These are phyloP conservation scores for Peromyscus californicus DNA, from an alignment of 2,113 vertebrate species.

Conservation along the genomic window DNA sequence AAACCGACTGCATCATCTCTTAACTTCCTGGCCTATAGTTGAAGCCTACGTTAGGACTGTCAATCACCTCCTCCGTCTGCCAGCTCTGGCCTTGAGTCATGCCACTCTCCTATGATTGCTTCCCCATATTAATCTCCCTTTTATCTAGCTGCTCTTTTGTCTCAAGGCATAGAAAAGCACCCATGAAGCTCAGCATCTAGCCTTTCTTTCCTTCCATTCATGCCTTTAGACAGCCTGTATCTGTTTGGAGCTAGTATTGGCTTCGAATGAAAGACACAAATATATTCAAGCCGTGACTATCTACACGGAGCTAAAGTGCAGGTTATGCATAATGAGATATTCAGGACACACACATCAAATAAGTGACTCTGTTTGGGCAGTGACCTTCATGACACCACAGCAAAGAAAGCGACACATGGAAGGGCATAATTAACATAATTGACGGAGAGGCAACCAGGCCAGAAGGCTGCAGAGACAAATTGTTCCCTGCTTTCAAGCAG, in stretches of 20 bases:
- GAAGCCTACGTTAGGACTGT: not conserved
- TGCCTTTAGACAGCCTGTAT: not conserved
- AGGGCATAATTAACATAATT: slow-evolving; percentile 6
- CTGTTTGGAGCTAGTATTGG: not conserved
- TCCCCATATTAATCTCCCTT: not conserved
- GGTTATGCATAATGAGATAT: not conserved
- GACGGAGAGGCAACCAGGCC: not conserved
- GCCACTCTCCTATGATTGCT: not conserved
- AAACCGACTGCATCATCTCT: not conserved
- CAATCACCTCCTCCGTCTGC: too few species aligned
- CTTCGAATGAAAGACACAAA: not conserved
- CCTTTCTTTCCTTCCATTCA: not conserved
- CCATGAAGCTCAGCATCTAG: not conserved
- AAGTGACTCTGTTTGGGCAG: not conserved
- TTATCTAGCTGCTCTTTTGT: not conserved
- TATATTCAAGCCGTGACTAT: not conserved
- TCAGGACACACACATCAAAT: not conserved
- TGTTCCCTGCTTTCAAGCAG: not conserved
- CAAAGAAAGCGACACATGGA: not conserved
- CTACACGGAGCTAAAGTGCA: not conserved
- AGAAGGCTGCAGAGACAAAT: not conserved
- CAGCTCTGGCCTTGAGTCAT: not conserved
- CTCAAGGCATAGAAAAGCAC: not conserved
- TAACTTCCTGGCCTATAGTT: not conserved
- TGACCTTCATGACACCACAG: not conserved